A percentile compares a stretch with the other conserved stretches of the same genome.
These are phyloP conservation scores for Xenopus laevis DNA, from an alignment of 2,113 vertebrate genomes.

Conservation along the genomic window DNA sequence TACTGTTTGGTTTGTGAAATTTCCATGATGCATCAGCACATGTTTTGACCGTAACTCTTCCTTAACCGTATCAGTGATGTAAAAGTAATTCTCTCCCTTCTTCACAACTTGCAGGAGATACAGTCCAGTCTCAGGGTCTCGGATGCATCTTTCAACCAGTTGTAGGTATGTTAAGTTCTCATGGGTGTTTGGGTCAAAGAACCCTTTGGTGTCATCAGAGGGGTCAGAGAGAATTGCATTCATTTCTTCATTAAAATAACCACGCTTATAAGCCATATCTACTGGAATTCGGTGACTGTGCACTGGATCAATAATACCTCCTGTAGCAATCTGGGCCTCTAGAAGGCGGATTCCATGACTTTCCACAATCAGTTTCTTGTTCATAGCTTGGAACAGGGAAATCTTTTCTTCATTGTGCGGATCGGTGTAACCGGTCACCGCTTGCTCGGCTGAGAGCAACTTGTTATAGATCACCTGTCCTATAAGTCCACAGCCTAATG, in stretches of 20 bases:
- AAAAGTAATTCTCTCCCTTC: slow-evolving; percentile 56
- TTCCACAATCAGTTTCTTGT: slow-evolving; percentile 59
- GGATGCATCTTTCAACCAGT: slow-evolving; percentile 63
- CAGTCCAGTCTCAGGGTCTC: slow-evolving; percentile 58
- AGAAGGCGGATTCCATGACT: slow-evolving; percentile 66
- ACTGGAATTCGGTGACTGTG: slow-evolving; percentile 57
- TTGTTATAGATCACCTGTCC: slow-evolving; percentile 60
- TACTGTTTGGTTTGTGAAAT: slow-evolving; percentile 62
- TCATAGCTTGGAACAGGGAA: slow-evolving; percentile 73
- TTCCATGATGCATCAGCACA: slow-evolving; percentile 58
- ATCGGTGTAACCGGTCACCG: slow-evolving; percentile 65
- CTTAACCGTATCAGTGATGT: slow-evolving; percentile 52
- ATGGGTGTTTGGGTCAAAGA: slow-evolving; percentile 68
- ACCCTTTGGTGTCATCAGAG: slow-evolving; percentile 64
- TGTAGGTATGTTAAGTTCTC: slow-evolving; percentile 70
- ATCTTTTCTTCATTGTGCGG: slow-evolving; percentile 58
- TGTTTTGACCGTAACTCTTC: slow-evolving; percentile 52
- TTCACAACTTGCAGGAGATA: slow-evolving; percentile 57
- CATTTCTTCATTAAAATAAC: slow-evolving; percentile 61
- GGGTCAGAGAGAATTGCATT: slow-evolving; percentile 53
- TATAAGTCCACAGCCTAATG: slow-evolving; percentile 60
- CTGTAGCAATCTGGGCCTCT: slow-evolving; percentile 67
- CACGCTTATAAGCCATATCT: slow-evolving; percentile 56
- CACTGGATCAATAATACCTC: slow-evolving; percentile 60
- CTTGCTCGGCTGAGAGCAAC: slow-evolving; percentile 60